A percentile compares a stretch with the other conserved stretches of the same genome.
phyloP scores from a whole-genome alignment of 2,113 vertebrate genomes.

The Camarhynchus parvulus region DNA sequence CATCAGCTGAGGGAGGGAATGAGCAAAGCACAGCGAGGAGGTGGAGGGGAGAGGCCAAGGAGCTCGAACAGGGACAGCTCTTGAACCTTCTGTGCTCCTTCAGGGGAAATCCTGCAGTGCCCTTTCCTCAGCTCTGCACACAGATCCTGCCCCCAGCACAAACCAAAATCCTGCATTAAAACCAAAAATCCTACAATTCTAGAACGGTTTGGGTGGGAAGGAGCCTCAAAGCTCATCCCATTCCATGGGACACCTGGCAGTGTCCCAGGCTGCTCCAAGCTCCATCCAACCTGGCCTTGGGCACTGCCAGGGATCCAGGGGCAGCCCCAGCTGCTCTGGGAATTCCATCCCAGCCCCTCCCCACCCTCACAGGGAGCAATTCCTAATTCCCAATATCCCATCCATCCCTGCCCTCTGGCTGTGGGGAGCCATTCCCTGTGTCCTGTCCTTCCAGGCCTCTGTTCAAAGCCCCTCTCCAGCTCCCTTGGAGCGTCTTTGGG shows the following conservation, averaged over 20 bases:
- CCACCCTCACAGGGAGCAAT: rapidly evolving
- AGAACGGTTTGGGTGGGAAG: not conserved
- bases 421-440: not conserved
- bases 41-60: not conserved
- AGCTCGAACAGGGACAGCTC: too few relatives aligned
- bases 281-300: not conserved
- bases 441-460: not conserved
- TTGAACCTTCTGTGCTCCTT: not conserved
- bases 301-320: not conserved
- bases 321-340: not conserved
- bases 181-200: not conserved
- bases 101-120: not conserved
- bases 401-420: rapidly evolving
- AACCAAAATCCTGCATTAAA: not conserved
- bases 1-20: not conserved
- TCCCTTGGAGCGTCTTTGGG: not conserved
- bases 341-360: not conserved
- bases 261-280: rapidly evolving
- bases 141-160: rapidly evolving
- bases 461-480: not conserved
- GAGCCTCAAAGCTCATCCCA: rapidly evolving
- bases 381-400: not conserved
- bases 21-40: not conserved
- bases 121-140: not conserved
- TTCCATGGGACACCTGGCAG: rapidly evolving